phyloP scores from a whole-genome alignment of 2,797 vertebrate genomes.

The Kryptolebias ocellatus region DNA sequence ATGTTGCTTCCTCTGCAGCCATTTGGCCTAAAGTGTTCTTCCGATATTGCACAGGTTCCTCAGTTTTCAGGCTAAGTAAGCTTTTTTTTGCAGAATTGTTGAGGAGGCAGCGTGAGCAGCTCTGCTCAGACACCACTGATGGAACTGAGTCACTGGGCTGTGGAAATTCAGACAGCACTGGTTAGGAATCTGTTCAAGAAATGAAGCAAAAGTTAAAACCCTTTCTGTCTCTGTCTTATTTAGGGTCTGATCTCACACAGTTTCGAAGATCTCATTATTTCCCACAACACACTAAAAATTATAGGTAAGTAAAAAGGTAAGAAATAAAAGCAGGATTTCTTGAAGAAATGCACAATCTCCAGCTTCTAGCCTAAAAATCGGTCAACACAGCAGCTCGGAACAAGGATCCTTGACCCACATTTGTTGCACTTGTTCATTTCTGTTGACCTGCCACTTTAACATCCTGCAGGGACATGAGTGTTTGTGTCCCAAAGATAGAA shows the following conservation, averaged over 20 bases:
- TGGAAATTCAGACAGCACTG: conserved; percentile 40
- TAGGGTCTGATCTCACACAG: no score
- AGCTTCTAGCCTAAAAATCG: no score
- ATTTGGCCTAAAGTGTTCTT: neutral
- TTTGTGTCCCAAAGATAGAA: conserved; percentile 72
- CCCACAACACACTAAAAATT: no score
- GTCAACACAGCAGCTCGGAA: neutral
- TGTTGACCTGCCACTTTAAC: conserved; percentile 35
- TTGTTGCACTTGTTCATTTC: conserved; percentile 45
- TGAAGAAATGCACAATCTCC: no score
- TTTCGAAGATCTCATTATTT: no score
- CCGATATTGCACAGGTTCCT: conserved; percentile 3
- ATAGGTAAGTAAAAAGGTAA: no score
- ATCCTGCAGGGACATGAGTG: conserved; percentile 16
- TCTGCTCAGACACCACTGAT: conserved; percentile 17
- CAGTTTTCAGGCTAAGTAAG: conserved; percentile 14
- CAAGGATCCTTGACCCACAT: neutral
- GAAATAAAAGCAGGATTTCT: no score
- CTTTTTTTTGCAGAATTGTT: conserved; percentile 28
- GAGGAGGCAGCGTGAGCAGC: conserved; percentile 24
- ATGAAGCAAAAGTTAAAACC: conserved; percentile 31
- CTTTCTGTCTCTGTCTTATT: conserved; percentile 32
- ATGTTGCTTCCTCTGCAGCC: neutral
- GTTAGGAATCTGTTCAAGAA: conserved; percentile 30
- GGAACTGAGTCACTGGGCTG: conserved; percentile 26